Conservation (phyloP, 1,140 invertebrate genomes). For the Drosophila triauraria region DNA sequence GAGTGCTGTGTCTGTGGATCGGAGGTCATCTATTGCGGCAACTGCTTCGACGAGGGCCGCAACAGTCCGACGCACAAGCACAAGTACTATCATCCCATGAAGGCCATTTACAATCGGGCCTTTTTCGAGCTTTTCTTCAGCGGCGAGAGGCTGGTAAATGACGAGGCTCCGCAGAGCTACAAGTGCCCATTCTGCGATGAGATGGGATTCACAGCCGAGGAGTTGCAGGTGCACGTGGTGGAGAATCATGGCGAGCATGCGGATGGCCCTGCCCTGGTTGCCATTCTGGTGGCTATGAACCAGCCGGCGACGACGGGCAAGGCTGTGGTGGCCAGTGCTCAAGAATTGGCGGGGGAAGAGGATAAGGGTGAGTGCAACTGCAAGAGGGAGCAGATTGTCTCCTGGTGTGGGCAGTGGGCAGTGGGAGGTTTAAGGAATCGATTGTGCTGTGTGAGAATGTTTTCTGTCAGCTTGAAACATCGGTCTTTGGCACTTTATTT, state of each 20-base stretch:
- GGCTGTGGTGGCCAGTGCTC: neutral
- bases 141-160: slow-evolving; percentile 43
- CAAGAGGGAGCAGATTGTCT: neutral
- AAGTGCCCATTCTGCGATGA: slow-evolving; percentile 56
- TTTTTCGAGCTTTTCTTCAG: slow-evolving; percentile 43
- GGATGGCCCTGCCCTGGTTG: slow-evolving; percentile 35
- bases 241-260: slow-evolving; percentile 30
- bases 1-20: slow-evolving; percentile 50
- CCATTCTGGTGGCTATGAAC: slow-evolving; percentile 51
- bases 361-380: slow-evolving; percentile 46
- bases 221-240: slow-evolving; percentile 49
- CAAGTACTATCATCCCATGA: slow-evolving; percentile 66
- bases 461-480: neutral
- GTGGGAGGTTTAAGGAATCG: neutral
- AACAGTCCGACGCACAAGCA: slow-evolving; percentile 28
- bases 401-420: neutral
- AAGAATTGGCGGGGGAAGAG: neutral
- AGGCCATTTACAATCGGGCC: slow-evolving; percentile 39
- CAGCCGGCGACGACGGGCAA: neutral
- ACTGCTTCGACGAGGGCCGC: slow-evolving; percentile 35
- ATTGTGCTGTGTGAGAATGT: neutral
- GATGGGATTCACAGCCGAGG: slow-evolving; percentile 41
- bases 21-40: slow-evolving; percentile 44
- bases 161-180: slow-evolving; percentile 55
- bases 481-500: neutral